Conservation (phyloP, 1,140 invertebrate genomes). For the Bombus picipes region DNA sequence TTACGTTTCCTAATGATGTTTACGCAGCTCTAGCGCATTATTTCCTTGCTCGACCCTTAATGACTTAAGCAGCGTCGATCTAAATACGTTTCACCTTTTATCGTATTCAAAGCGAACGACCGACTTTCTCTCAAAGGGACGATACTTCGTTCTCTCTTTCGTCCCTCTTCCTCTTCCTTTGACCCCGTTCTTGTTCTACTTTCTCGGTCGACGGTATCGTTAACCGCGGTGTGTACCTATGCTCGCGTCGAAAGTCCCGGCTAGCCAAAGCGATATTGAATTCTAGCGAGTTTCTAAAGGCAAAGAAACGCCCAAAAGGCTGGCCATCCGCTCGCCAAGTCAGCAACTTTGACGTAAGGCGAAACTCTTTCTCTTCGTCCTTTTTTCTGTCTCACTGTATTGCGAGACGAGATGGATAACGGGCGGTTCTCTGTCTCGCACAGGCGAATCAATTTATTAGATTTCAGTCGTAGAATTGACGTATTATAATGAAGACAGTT, state of each 20-base stretch:
- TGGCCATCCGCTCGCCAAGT: not conserved
- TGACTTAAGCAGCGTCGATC: not conserved
- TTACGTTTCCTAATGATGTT: no score
- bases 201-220: conserved; percentile 16
- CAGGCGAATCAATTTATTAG: not conserved
- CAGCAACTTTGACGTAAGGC: not conserved
- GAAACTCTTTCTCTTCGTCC: not conserved
- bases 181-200: not conserved
- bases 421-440: no score
- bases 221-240: conserved; percentile 14
- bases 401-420: no score
- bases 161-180: not conserved
- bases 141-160: not conserved
- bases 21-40: not conserved
- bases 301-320: not conserved
- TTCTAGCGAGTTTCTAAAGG: conserved; percentile 15
- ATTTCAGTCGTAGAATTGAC: not conserved
- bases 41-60: not conserved
- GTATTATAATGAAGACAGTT: not conserved
- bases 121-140: not conserved
- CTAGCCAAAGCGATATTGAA: conserved; percentile 34
- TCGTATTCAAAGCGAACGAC: conserved; percentile 8
- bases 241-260: not conserved
- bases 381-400: not conserved
- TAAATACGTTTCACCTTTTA: conserved; percentile 17